Percentiles rank a stretch among this genome's conserved stretches.
phyloP scores from a whole-genome alignment of 2,797 vertebrate species.

The Sebastes matsubarae region DNA sequence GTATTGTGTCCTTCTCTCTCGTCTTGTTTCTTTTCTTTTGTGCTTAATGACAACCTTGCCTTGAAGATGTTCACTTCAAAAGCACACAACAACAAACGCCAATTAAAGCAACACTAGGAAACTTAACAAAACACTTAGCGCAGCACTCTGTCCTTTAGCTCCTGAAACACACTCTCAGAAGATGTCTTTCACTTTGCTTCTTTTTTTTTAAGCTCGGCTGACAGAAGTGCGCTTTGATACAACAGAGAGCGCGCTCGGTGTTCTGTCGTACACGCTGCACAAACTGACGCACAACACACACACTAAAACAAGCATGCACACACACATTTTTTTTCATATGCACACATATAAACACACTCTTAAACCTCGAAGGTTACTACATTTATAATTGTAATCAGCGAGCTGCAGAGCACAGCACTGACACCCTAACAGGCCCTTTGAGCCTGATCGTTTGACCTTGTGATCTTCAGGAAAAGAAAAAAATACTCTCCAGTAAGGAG shows the following conservation, averaged over 20 bases:
- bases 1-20: conserved; percentile 50
- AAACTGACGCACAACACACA: conserved; percentile 5
- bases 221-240: conserved; percentile 20
- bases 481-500: conserved; percentile 66
- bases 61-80: conserved; percentile 71
- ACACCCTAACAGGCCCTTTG: conserved; percentile 30
- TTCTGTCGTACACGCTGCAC: conserved; percentile 22
- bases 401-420: conserved; percentile 51
- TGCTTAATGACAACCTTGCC: conserved; percentile 66
- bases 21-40: conserved; percentile 52
- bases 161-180: conserved; percentile 25
- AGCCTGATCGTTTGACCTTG: conserved; percentile 47
- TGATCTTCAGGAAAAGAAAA: conserved; percentile 59
- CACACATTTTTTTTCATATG: not conserved
- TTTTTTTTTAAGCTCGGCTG: conserved; percentile 19
- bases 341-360: conserved; percentile 15
- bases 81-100: conserved; percentile 1
- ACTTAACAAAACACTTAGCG: conserved; percentile 53
- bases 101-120: conserved; percentile 60
- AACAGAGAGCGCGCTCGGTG: not conserved
- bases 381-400: conserved; percentile 22
- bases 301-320: not conserved
- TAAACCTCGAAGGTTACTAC: conserved; percentile 42
- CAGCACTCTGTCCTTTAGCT: conserved; percentile 51
- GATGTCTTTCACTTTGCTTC: conserved; percentile 23